A percentile compares a stretch with the other conserved stretches of the same genome.
Conservation (phyloP, 1,140 invertebrate species). For the Tyrophagus putrescentiae region DNA sequence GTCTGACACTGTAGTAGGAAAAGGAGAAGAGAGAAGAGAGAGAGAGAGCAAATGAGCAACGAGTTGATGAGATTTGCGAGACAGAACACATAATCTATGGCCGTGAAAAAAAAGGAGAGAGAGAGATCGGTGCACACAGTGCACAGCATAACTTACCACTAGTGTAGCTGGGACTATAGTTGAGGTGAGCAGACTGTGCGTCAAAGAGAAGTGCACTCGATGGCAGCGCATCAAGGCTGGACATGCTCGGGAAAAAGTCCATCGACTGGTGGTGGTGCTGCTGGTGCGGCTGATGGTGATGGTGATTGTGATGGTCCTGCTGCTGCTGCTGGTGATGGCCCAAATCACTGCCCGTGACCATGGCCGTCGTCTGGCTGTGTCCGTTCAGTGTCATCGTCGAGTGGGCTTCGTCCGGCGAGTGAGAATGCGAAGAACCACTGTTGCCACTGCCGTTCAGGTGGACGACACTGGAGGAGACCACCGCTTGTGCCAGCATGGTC, state of each 20-base stretch:
- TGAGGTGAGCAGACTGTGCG: constrained; percentile 20
- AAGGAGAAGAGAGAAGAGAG: background rate
- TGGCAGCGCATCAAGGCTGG: constrained; percentile 23
- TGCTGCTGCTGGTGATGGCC: background rate
- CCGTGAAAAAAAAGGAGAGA: too few relatives aligned
- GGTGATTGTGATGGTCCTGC: background rate
- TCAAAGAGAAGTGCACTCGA: constrained; percentile 20
- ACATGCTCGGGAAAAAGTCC: constrained; percentile 19
- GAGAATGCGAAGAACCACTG: too few relatives aligned
- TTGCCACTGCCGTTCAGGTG: background rate
- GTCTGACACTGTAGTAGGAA: constrained; percentile 19
- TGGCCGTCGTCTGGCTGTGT: too few relatives aligned
- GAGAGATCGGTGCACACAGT: too few relatives aligned
- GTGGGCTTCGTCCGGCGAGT: too few relatives aligned
- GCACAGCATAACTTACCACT: constrained; percentile 22
- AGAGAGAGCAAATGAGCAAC: background rate
- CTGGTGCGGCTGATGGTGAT: too few relatives aligned
- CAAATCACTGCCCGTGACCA: background rate
- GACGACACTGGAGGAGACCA: background rate
- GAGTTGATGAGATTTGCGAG: too few relatives aligned
- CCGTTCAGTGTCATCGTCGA: too few relatives aligned
- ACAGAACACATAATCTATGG: too few relatives aligned
- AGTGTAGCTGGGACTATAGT: constrained; percentile 19
- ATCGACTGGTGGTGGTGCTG: constrained; percentile 10
- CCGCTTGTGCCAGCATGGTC: too few relatives aligned